Conservation (phyloP, 2,113 vertebrate species). For the Rhineura floridana region DNA sequence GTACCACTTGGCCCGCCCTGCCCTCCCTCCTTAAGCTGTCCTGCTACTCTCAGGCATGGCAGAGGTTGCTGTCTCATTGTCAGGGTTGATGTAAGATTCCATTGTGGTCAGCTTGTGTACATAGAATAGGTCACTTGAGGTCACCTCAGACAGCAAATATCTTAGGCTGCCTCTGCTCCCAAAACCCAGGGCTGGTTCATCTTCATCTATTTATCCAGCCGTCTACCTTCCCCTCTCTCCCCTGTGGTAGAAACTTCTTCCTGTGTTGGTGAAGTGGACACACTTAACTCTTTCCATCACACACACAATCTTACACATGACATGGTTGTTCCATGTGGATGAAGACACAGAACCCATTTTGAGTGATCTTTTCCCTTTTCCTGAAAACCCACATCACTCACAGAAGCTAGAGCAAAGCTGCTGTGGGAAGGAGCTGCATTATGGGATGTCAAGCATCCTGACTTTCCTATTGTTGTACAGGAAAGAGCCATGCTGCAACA, state of each 20-base stretch:
- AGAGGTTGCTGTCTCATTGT: not conserved
- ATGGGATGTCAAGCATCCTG: too few species aligned
- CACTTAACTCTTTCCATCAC: not conserved
- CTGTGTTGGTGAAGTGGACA: not conserved
- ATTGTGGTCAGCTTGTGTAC: not conserved
- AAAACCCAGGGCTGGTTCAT: not conserved
- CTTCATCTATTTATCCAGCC: not conserved
- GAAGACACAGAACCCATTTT: too few species aligned
- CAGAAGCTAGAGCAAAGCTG: not conserved
- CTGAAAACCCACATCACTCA: not conserved
- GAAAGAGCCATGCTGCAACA: not conserved
- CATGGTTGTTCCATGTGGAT: not conserved
- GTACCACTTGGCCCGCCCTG: not conserved
- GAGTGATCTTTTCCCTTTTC: not conserved
- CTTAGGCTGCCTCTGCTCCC: not conserved
- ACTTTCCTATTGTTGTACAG: not conserved
- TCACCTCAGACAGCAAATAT: not conserved
- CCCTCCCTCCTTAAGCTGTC: not conserved
- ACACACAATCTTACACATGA: not conserved
- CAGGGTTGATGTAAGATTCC: not conserved
- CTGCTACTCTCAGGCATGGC: too few species aligned
- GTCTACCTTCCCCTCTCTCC: not conserved
- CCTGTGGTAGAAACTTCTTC: not conserved
- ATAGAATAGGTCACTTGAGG: not conserved
- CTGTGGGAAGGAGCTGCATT: not conserved